A percentile compares a stretch with the other conserved stretches of the same genome.
Conservation (phyloP, 2,113 vertebrate species). For the Panurus biarmicus region DNA sequence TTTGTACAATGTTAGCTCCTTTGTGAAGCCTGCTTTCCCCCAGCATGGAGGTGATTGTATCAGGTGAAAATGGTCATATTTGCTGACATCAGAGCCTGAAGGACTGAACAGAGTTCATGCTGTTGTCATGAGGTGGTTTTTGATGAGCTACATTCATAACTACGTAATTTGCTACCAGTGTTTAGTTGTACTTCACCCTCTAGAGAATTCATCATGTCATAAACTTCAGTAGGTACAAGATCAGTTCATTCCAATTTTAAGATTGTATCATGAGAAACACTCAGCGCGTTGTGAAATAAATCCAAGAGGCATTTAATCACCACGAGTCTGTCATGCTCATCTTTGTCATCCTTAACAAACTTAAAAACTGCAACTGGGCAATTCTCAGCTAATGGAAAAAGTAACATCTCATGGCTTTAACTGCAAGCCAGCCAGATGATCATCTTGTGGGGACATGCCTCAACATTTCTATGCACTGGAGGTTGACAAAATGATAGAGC, state of each 20-base stretch:
- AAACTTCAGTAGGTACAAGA: constrained; percentile 39
- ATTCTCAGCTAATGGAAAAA: constrained; percentile 46
- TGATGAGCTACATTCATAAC: constrained; percentile 19
- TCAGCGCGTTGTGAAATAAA: constrained; percentile 41
- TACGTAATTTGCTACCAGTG: constrained; percentile 32
- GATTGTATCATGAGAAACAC: constrained; percentile 46
- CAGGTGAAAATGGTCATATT: neutral
- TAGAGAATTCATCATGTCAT: constrained; percentile 35
- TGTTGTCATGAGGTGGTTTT: constrained; percentile 18
- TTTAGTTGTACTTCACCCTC: constrained; percentile 40
- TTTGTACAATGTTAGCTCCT: neutral
- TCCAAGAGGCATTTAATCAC: constrained; percentile 51
- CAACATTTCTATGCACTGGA: constrained; percentile 26
- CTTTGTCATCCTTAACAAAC: constrained; percentile 49
- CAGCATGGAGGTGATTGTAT: neutral
- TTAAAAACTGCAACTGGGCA: constrained; percentile 52
- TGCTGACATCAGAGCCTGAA: neutral
- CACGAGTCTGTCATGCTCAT: neutral
- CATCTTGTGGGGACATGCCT: constrained; percentile 53
- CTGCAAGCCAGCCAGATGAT: constrained; percentile 38
- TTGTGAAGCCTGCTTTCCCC: neutral
- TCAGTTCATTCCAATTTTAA: constrained; percentile 42
- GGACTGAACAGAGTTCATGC: neutral
- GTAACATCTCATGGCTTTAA: constrained; percentile 40
- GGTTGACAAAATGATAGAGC: constrained; percentile 28